These are phyloP conservation scores for Balaenoptera acutorostrata DNA, from an alignment of 2,113 vertebrate species.

Conservation along the genomic window DNA sequence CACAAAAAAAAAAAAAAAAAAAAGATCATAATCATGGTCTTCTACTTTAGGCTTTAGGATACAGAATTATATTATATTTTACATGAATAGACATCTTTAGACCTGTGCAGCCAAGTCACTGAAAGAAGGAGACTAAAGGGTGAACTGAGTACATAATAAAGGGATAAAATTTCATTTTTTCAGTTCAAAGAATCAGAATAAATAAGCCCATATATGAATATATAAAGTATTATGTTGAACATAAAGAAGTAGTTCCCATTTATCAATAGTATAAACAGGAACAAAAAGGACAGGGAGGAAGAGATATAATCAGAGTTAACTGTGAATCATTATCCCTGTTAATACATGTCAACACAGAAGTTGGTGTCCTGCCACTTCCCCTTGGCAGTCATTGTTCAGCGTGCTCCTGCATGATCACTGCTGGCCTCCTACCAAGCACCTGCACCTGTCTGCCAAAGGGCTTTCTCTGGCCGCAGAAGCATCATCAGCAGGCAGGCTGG, in stretches of 20 bases:
- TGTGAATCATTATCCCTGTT: not conserved
- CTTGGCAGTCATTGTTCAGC: not conserved
- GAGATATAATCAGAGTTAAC: not conserved
- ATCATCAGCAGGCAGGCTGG: not conserved
- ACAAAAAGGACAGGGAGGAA: not conserved
- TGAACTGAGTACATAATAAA: not conserved
- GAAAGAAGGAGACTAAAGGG: not conserved
- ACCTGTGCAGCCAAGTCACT: not conserved
- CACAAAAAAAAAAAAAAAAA: not conserved
- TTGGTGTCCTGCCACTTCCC: not conserved
- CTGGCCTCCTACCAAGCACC: not conserved
- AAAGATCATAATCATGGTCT: not conserved
- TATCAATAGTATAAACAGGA: not conserved
- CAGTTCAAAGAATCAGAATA: not conserved
- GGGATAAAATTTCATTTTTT: not conserved
- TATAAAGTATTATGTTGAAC: not conserved
- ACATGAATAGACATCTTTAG: not conserved
- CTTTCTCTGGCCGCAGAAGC: not conserved
- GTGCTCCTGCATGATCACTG: not conserved
- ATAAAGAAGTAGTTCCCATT: not conserved
- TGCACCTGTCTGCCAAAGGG: not conserved
- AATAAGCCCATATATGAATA: not conserved
- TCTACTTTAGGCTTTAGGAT: not conserved
- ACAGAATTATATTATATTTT: not conserved
- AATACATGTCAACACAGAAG: not conserved